phyloP scores from a whole-genome alignment of 2,888 invertebrate species.

The Parascotia fuliginaria region DNA sequence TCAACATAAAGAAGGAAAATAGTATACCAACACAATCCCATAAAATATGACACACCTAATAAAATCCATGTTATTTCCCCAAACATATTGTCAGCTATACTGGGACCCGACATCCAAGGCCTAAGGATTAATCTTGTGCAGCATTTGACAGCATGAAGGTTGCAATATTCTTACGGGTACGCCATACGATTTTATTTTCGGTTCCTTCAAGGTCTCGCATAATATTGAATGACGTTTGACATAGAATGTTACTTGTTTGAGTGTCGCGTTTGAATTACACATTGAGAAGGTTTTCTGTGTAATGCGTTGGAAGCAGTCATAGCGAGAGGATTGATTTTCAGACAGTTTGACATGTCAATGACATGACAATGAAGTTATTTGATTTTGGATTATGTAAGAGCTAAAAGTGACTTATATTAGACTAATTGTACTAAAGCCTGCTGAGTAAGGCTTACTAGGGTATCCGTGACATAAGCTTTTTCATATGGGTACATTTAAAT shows the following conservation, averaged over 20 bases:
- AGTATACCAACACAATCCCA: not conserved
- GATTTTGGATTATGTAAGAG: no score
- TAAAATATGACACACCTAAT: constrained; percentile 3
- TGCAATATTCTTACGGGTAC: constrained; percentile 42
- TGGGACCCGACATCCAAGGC: constrained; percentile 39
- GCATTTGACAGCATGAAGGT: constrained; percentile 52
- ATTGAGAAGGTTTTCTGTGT: no score
- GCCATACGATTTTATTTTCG: constrained; percentile 37
- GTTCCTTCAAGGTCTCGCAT: constrained; percentile 25
- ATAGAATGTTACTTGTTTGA: constrained; percentile 4
- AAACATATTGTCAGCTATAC: constrained; percentile 16
- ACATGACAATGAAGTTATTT: no score
- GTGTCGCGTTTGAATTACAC: no score
- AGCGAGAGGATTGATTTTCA: no score
- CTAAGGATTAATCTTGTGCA: constrained; percentile 55
- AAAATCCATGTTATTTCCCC: constrained; percentile 6
- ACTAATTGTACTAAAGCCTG: no score
- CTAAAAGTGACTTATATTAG: no score
- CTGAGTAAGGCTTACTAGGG: no score
- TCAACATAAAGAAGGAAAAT: not conserved
- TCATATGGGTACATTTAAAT: no score
- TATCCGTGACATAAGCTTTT: no score
- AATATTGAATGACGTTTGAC: constrained; percentile 24
- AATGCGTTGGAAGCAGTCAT: no score
- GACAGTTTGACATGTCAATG: no score